Base-by-base conservation (phyloP, 2,113 vertebrate genomes). In the Elgaria multicarinata region DNA sequence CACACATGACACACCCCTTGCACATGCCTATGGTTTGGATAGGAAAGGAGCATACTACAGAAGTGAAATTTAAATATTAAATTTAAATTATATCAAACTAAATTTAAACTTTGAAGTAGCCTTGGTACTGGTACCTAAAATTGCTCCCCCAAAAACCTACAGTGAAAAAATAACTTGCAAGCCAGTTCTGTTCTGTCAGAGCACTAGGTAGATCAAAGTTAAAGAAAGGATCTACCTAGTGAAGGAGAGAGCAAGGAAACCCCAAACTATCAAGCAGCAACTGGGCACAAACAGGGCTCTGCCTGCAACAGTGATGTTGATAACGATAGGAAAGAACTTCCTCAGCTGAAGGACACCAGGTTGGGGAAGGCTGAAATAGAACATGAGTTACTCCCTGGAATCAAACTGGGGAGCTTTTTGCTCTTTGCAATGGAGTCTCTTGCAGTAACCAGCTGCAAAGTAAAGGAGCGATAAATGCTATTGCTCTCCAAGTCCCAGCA, bases 131-230 rank as follows among this genome's bases (percentile, higher is more conserved):
- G 67, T 69, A 69, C 26, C 67, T 69, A 69, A 69, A 10, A 53
- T 53, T 53, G 6, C 50, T 53, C 5, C 50, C 50, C 5, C 14
- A 20, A 64, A 64, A 22, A 64, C 2, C 16, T 50, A 50, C 46
- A 50, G 18, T 64, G 14, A 20, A 18, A 64, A 64, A 64, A n/a
- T n/a, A n/a, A n/a, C n/a, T 2, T 2, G n/a, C 78, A 39, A 75
- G 80, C 42, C 5, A 18, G 58, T 90, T 58, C 44, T 89, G 76
- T 44, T 53, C 50, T 53, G 50, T 53, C 20, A 69, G 87, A 80
- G 46, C 71, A 81, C 24, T 7, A n/a, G 87, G 88, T 75, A n/a
- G 39, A 58, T 67, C 53, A 75, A 76, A 88, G 90, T 90, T 86
- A 77, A 87, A 83, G 75, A 90, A 71, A 88, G 53, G 50, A 53